Evolutionary conservation across 2,888 invertebrate genomes (phyloP).

Genomic region (Phymatocera aterrima): DNA sequence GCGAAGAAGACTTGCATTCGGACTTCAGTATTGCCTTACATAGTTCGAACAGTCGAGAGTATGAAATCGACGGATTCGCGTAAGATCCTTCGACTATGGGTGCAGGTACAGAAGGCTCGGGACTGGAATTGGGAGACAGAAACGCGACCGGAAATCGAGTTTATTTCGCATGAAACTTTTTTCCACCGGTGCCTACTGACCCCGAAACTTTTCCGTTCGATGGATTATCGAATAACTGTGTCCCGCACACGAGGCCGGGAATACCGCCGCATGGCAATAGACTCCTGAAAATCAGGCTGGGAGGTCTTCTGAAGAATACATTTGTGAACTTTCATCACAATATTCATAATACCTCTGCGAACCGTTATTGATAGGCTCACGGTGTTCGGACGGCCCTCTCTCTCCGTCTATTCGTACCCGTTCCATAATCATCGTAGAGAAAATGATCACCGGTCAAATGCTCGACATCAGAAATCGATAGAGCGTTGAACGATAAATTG

Average conservation of each 20-base stretch:
- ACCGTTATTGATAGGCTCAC: not conserved
- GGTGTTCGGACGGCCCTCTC: not conserved
- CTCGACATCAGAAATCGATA: not conserved
- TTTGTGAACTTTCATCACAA: not conserved
- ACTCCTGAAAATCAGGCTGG: not conserved
- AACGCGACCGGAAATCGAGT: not conserved
- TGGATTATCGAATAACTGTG: slow-evolving; percentile 2
- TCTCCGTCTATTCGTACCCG: not conserved
- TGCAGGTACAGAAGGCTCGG: not conserved
- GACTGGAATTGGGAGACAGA: not conserved
- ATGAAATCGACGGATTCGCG: not conserved
- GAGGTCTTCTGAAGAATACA: not conserved
- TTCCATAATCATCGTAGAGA: not conserved
- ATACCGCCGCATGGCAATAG: not conserved
- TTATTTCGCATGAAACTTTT: slow-evolving; percentile 2
- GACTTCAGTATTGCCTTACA: not conserved
- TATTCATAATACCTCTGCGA: not conserved
- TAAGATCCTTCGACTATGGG: not conserved
- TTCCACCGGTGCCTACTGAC: not conserved
- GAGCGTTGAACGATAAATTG: slow-evolving; percentile 17
- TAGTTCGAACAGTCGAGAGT: not conserved
- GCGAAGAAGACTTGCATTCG: not conserved
- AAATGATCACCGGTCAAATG: slow-evolving; percentile 5
- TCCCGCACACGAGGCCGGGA: not conserved
- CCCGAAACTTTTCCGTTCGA: slow-evolving; percentile 4